Percentiles rank a stretch among this genome's conserved stretches.
Evolutionary conservation across 1,140 invertebrate species (phyloP).

Genomic region (Brachionus sp.): DNA sequence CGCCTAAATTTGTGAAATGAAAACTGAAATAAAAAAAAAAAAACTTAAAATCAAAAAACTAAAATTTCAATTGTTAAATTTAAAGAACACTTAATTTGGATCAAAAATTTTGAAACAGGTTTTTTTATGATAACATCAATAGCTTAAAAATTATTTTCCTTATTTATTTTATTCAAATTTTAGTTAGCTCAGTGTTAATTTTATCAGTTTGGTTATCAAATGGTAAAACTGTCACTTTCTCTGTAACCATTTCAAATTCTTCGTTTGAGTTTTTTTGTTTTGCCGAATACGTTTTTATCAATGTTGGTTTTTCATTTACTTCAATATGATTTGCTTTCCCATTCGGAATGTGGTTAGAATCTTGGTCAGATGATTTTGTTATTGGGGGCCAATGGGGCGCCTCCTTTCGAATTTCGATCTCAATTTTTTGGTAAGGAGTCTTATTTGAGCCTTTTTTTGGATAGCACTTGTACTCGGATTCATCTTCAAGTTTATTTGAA

Average conservation of each 20-base stretch:
- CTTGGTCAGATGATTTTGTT: neutral
- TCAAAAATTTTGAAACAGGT: neutral
- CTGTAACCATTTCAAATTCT: neutral
- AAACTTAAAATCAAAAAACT: slow-evolving; percentile 13
- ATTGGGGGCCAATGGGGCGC: slow-evolving; percentile 1
- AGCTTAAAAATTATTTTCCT: neutral
- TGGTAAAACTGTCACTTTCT: slow-evolving; percentile 10
- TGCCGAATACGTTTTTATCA: neutral
- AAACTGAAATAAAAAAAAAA: neutral
- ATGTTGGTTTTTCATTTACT: neutral
- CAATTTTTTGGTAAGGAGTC: slow-evolving; percentile 40
- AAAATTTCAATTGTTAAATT: slow-evolving; percentile 17
- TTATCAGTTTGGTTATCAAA: neutral
- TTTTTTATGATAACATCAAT: neutral
- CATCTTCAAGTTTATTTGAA: slow-evolving; percentile 2
- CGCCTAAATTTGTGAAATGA: neutral
- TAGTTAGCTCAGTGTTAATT: neutral
- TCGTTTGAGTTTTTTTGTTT: neutral
- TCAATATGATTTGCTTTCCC: neutral
- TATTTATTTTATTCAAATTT: neutral
- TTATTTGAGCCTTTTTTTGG: slow-evolving; percentile 24
- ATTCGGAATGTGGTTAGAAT: neutral
- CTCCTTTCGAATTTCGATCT: slow-evolving; percentile 24
- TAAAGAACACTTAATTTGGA: neutral
- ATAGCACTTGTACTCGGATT: slow-evolving; percentile 12